These are phyloP conservation scores for Darevskia nairensis DNA, from an alignment of 2,797 vertebrate species.

Conservation along the genomic window DNA sequence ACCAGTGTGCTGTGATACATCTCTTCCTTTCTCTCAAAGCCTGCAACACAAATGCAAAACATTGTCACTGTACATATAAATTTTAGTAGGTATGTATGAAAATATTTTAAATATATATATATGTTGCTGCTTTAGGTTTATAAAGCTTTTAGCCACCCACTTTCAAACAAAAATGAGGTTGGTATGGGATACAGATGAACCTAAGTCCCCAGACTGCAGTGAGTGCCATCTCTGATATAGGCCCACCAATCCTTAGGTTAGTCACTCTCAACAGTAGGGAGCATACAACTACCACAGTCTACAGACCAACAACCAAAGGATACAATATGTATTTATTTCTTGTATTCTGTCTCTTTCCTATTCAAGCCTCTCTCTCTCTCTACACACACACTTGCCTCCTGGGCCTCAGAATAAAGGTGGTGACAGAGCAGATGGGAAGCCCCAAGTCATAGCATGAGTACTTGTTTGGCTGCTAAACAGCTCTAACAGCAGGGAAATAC, in stretches of 20 bases:
- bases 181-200: not conserved
- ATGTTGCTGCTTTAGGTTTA: not conserved
- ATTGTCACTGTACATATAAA: not conserved
- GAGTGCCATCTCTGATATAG: not conserved
- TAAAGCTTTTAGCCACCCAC: not conserved
- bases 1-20: slow-evolving; percentile 96
- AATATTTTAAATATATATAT: not conserved
- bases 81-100: not conserved
- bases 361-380: too few species aligned
- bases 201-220: not conserved
- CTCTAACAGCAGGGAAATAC: too few species aligned
- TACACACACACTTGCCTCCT: too few species aligned
- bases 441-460: too few species aligned
- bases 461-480: too few species aligned
- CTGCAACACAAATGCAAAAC: slow-evolving; percentile 71
- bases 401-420: too few species aligned
- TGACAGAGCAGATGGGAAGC: too few species aligned
- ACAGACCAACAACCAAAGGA: too few species aligned
- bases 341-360: too few species aligned
- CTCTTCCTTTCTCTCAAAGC: slow-evolving; percentile 93
- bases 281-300: too few species aligned
- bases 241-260: not conserved
- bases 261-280: not conserved
- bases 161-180: not conserved
- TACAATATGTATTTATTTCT: too few species aligned